phyloP scores from a whole-genome alignment of 2,888 invertebrate genomes.

The Dorcus parallelipipedus region DNA sequence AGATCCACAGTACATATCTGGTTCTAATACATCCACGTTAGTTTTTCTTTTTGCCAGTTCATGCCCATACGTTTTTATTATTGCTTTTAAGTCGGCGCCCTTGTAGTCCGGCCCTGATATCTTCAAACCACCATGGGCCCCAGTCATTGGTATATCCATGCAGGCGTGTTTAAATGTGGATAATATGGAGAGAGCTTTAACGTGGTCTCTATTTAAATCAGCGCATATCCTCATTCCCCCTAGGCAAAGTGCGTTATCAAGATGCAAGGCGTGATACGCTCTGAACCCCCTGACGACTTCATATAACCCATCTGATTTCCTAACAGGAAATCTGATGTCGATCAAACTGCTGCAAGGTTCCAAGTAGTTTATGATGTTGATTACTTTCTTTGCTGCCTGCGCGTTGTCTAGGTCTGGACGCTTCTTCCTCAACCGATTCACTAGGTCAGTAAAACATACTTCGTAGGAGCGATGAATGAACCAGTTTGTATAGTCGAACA shows the following conservation, averaged over 20 bases:
- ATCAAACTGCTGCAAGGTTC: constrained; percentile 42
- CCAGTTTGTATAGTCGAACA: constrained; percentile 43
- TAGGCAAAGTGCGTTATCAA: constrained; percentile 31
- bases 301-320: constrained; percentile 33
- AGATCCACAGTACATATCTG: constrained; percentile 37
- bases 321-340: constrained; percentile 40
- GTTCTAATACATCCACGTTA: constrained; percentile 36
- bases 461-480: constrained; percentile 41
- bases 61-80: constrained; percentile 32
- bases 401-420: constrained; percentile 18
- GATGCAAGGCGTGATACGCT: constrained; percentile 38
- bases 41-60: constrained; percentile 32
- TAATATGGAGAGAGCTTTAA: constrained; percentile 40
- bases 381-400: constrained; percentile 28
- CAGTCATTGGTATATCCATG: constrained; percentile 39
- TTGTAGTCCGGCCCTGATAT: constrained; percentile 35
- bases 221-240: constrained; percentile 40
- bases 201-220: constrained; percentile 37
- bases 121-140: constrained; percentile 42
- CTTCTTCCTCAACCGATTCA: constrained; percentile 25
- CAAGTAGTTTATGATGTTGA: constrained; percentile 34
- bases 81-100: constrained; percentile 34
- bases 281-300: constrained; percentile 41
- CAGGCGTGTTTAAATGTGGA: constrained; percentile 40
- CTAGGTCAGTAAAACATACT: constrained; percentile 35